Base-by-base conservation (phyloP, 2,113 vertebrate genomes). In the Ascaphus truei region DNA sequence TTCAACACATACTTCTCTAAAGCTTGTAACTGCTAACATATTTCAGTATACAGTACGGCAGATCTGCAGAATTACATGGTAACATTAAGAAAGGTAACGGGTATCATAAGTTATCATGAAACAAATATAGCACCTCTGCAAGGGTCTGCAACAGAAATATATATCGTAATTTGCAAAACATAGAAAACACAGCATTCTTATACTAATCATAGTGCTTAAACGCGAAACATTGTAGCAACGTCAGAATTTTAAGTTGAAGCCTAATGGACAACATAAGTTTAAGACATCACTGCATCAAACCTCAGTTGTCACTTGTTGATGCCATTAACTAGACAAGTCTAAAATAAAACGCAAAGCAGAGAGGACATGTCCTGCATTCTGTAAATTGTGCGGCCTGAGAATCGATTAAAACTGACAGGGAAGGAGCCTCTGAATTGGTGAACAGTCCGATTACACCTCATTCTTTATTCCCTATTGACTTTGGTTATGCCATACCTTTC, bases 351-450 rank as follows among this genome's bases (percentile, higher is more conserved):
- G 73, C 73, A 81, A 79, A 84, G 85, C 84, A 86, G 91, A 86
- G 83, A 84, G 85, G 88, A 90, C 87, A 82, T 90, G 90, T 91
- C 92, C 87, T 88, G 74, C 83, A 72, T 85, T 75, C 83, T 86
- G 71, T 93, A 95, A 94, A 96, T 90, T 93, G 90, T 91, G 86
- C 88, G 91, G 85, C 93, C 89, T 90, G 91, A 92, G 83, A 90
- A 87, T 89, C 92, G 93, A 98, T 98, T 96, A 93, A 91, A 94
- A 84, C 86, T 95, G 95, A 97, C 94, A 95, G 92, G 79, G 86
- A 89, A 87, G 91, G 86, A 82, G 89, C 86, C 85, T 88, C 80
- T 83, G 83, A 84, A 85, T 89, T 84, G 90, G 90, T 85, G 88
- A 93, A 87, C 87, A 81, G 89, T 81, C 92, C 95, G 95, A 98